phyloP scores from a whole-genome alignment of 1,140 invertebrate genomes.

The Orussus abietinus region DNA sequence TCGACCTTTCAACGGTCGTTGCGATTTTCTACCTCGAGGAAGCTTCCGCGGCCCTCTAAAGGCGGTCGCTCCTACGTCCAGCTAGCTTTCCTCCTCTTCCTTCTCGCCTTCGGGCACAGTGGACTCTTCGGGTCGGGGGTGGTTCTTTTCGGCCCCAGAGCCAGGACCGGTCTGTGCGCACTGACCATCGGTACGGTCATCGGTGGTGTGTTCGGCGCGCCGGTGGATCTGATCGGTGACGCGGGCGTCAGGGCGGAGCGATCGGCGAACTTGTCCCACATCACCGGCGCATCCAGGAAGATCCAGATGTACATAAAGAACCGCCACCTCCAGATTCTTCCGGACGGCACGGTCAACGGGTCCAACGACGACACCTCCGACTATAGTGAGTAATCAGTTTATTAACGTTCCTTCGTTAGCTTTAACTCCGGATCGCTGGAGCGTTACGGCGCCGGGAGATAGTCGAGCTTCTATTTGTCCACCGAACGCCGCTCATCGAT shows the following conservation, averaged over 20 bases:
- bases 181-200: conserved; percentile 31
- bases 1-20: too few relatives aligned
- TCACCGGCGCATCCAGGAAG: conserved; percentile 67
- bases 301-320: conserved; percentile 80
- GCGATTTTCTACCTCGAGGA: too few relatives aligned
- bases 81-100: conserved; percentile 31
- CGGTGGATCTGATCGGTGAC: conserved; percentile 31
- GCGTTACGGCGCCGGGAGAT: too few relatives aligned
- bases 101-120: conserved; percentile 31
- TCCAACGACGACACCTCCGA: conserved; percentile 69
- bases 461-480: too few relatives aligned
- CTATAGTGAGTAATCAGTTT: conserved; percentile 85
- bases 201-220: conserved; percentile 28
- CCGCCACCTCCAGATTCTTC: conserved; percentile 70
- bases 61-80: conserved; percentile 24
- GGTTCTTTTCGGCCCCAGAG: conserved; percentile 8
- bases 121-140: conserved; percentile 13
- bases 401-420: too few relatives aligned
- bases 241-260: conserved; percentile 52
- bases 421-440: too few relatives aligned
- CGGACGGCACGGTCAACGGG: conserved; percentile 76
- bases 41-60: too few relatives aligned
- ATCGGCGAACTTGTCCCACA: conserved; percentile 71
- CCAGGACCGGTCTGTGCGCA: conserved; percentile 13
- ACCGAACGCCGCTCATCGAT: too few relatives aligned